A percentile compares a stretch with the other conserved stretches of the same genome.
These are phyloP conservation scores for Oenanthe oenanthe DNA, from an alignment of 2,113 vertebrate species.

Conservation along the genomic window DNA sequence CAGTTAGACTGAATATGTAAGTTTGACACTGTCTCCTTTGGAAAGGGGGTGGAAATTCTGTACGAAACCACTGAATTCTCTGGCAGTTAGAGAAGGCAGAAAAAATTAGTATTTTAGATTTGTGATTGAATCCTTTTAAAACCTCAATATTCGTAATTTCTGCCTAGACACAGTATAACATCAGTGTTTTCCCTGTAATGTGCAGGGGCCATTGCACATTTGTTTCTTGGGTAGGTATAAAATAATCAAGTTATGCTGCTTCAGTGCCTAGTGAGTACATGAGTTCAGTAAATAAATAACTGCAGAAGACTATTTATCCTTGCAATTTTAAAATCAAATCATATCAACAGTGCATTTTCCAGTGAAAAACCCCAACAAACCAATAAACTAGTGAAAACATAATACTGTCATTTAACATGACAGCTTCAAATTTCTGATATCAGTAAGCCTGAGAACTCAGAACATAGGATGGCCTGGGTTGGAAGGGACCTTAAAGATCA, in stretches of 20 bases:
- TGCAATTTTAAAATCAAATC: not conserved
- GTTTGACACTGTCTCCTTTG: not conserved
- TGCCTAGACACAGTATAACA: not conserved
- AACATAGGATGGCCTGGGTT: not conserved
- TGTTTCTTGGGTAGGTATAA: not conserved
- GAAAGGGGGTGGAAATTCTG: not conserved
- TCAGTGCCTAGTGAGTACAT: not conserved
- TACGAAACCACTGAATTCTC: not conserved
- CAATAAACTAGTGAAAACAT: not conserved
- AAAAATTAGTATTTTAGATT: not conserved
- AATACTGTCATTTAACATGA: not conserved
- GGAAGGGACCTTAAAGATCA: not conserved
- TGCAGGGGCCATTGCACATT: not conserved
- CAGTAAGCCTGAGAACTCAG: not conserved
- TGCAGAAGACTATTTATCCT: not conserved
- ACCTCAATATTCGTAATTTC: not conserved
- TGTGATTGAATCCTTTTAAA: not conserved
- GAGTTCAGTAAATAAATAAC: fast-evolving
- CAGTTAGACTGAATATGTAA: not conserved
- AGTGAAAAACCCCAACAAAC: not conserved
- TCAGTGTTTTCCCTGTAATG: not conserved
- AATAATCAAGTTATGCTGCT: not conserved
- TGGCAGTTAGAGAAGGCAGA: not conserved
- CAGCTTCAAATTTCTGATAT: not conserved
- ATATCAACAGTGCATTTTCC: not conserved